A percentile compares a stretch with the other conserved stretches of the same genome.
Evolutionary conservation across 2,888 invertebrate species (phyloP).

Genomic region (Leucozona laternaria): DNA sequence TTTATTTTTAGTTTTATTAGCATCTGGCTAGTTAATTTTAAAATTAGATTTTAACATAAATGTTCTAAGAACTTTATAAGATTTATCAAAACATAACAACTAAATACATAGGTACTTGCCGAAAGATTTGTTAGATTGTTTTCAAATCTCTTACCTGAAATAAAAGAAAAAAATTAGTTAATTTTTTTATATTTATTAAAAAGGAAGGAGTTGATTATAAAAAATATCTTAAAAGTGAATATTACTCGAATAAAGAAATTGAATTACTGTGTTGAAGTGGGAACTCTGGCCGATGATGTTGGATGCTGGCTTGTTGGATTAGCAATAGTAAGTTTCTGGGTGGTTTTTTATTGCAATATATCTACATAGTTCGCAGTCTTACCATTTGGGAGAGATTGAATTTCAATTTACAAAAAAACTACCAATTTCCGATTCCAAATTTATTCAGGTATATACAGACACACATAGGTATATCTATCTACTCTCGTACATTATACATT

Average conservation of each 20-base stretch:
- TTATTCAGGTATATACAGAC: background rate
- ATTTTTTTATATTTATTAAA: background rate
- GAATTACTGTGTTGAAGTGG: background rate
- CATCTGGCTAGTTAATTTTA: too few relatives aligned
- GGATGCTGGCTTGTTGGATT: background rate
- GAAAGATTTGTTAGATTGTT: background rate
- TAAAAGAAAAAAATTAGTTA: background rate
- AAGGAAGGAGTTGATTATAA: too few relatives aligned
- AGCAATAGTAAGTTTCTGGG: background rate
- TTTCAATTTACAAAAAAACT: constrained; percentile 15
- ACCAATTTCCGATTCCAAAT: constrained; percentile 3
- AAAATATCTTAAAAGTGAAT: too few relatives aligned
- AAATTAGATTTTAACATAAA: too few relatives aligned
- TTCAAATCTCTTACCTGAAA: background rate
- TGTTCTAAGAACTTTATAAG: too few relatives aligned
- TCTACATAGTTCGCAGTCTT: background rate
- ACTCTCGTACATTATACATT: background rate
- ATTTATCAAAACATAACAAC: too few relatives aligned
- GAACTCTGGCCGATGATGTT: background rate
- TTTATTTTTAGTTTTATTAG: too few relatives aligned
- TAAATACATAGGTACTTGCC: constrained; percentile 9
- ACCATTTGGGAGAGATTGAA: constrained; percentile 23
- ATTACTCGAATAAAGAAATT: background rate
- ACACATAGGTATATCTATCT: background rate
- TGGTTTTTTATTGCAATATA: background rate